Base-by-base conservation (phyloP, 2,113 vertebrate species). In the Urocitellus parryii region DNA sequence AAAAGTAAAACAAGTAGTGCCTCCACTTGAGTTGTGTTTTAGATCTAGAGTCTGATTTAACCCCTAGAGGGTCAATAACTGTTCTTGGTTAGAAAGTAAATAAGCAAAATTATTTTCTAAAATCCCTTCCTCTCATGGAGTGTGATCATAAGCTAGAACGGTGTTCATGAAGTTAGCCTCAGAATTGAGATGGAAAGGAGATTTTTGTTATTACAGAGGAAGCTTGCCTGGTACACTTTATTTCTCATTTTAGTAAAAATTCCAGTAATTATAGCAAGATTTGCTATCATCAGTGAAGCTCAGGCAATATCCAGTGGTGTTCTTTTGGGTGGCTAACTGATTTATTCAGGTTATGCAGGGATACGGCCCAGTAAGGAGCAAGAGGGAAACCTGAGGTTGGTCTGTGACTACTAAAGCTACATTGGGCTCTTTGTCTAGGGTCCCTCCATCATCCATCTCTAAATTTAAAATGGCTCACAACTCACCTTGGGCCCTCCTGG, bases 201-300 rank as follows among this genome's bases (percentile, higher is more conserved):
- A 83, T 61, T 83, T 91, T 79, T 86, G 48, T 73, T 53, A 80
- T 87, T 91, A 63, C 0, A 77, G 5, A 91, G 58, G 17, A 90
- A 79, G 34, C 48, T 70, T 74, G 24, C 68, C 90, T 34, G 3
- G 32, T 83, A 89, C 45, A 76, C 8, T n/a, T 27, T 82, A 61
- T 70, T 94, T 27, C 70, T 88, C n/a, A 67, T 94, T 85, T 90
- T 91, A 72, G 42, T 39, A 70, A 91, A 95, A 95, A 73, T 63
- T 70, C 17, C 8, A 51, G 63, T 37, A 61, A n/a, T 82, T 56
- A 10, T 80, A 58, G 6, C 78, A 45, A 91, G 42, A 65, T 80
- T 74, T 63, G 67, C 53, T 93, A 77, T 70, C 84, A 91, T 87
- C 80, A 45, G 45, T 53, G 61, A 91, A 72, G 65, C 83, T 91